Evolutionary conservation across 2,113 vertebrate species (phyloP).

Genomic region (Apodemus speciosus): DNA sequence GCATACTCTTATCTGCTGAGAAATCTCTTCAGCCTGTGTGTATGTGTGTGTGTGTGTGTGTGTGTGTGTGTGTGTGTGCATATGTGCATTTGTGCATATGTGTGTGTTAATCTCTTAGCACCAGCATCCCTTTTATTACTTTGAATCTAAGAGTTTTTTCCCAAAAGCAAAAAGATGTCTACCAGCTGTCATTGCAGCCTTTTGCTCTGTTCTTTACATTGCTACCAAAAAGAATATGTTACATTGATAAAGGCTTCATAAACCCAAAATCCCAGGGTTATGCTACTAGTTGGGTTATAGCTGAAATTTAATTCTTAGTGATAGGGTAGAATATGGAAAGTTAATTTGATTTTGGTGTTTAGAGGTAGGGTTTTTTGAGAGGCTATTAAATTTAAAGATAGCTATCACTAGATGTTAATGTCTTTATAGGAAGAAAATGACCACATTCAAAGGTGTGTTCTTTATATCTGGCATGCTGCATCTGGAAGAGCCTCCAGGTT

Average conservation of each 20-base stretch:
- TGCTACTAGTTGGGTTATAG: background rate
- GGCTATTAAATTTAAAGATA: background rate
- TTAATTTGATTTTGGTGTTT: background rate
- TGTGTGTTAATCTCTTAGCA: background rate
- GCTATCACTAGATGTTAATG: background rate
- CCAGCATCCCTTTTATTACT: background rate
- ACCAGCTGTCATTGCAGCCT: background rate
- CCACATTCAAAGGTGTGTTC: background rate
- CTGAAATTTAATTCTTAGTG: background rate
- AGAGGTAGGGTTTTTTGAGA: no score
- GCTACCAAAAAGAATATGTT: background rate
- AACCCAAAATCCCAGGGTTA: background rate
- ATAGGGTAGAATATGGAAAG: background rate
- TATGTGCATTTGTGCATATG: fast-evolving
- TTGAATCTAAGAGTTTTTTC: background rate
- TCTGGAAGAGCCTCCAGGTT: background rate
- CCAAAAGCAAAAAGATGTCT: background rate
- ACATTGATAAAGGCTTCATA: background rate
- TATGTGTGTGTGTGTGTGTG: background rate
- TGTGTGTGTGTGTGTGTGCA: no score
- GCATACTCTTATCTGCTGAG: background rate
- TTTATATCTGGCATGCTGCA: background rate
- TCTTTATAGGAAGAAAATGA: background rate
- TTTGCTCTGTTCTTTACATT: background rate
- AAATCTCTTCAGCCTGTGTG: background rate